phyloP scores from a whole-genome alignment of 2,797 vertebrate species.

The Sebastiscus albofasciatus region DNA sequence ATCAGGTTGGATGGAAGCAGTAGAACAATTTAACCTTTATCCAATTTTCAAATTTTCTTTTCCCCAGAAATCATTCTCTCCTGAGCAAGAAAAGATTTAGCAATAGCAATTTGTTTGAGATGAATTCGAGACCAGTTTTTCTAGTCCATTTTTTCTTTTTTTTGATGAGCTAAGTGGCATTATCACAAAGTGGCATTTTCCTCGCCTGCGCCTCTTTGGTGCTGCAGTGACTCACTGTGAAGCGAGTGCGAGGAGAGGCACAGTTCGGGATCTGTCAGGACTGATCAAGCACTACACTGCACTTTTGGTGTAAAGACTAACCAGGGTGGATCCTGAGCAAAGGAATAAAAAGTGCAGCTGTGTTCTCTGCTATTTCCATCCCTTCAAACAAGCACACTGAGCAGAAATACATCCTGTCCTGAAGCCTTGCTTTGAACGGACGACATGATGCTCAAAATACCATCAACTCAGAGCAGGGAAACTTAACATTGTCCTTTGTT shows the following conservation, averaged over 20 bases:
- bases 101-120: conserved; percentile 7
- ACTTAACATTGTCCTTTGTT: not conserved
- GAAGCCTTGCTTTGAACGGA: not conserved
- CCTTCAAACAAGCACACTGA: conserved; percentile 21
- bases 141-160: not conserved
- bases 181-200: conserved; percentile 44
- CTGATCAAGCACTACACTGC: conserved; percentile 32
- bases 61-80: not conserved
- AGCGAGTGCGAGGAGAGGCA: conserved; percentile 22
- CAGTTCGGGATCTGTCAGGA: conserved; percentile 46
- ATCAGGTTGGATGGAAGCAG: too few relatives aligned
- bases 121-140: not conserved
- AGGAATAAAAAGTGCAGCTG: conserved; percentile 26
- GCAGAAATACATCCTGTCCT: conserved; percentile 1
- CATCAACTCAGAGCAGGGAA: not conserved
- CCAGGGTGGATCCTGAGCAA: conserved; percentile 30
- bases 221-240: conserved; percentile 40
- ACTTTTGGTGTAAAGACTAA: conserved; percentile 29
- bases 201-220: conserved; percentile 21
- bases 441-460: not conserved
- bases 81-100: not conserved
- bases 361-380: conserved; percentile 14
- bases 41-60: not conserved
- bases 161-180: conserved; percentile 31
- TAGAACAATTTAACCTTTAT: not conserved